phyloP scores from a whole-genome alignment of 2,113 vertebrate genomes.

The Okapia johnstoni region DNA sequence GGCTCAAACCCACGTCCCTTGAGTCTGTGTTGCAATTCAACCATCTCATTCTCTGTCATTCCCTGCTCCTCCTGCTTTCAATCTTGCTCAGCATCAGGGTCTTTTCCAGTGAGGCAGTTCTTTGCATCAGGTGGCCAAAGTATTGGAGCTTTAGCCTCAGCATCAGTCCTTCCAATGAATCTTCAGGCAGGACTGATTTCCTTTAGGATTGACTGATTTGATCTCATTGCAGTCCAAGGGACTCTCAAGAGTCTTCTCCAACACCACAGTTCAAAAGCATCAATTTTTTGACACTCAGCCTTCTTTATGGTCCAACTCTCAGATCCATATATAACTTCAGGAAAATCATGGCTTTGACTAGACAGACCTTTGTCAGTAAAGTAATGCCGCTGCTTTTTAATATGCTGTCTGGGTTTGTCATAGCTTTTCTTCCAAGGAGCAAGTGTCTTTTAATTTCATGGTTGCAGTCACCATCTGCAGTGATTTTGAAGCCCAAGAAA shows the following conservation, averaged over 20 bases:
- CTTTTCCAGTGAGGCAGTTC: not conserved
- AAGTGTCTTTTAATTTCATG: not conserved
- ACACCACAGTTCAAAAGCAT: not conserved
- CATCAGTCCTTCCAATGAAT: not conserved
- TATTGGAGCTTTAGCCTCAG: not conserved
- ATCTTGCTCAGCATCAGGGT: not conserved
- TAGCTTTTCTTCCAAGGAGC: not conserved
- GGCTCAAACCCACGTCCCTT: not conserved
- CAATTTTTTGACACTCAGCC: not conserved
- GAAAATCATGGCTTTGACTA: not conserved
- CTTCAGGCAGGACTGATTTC: not conserved
- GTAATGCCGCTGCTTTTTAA: not conserved
- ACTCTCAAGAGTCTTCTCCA: not conserved
- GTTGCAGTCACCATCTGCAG: not conserved
- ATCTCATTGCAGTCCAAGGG: not conserved
- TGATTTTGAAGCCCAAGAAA: not conserved
- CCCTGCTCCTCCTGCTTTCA: not conserved
- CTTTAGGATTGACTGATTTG: not conserved
- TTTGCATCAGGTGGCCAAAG: not conserved
- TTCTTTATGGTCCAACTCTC: not conserved
- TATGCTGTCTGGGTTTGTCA: not conserved
- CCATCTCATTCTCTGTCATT: not conserved
- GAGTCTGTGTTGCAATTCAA: not conserved
- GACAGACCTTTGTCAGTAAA: not conserved
- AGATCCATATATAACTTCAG: not conserved